These are phyloP conservation scores for Leptopilina myrica DNA, from an alignment of 2,888 invertebrate species.

Conservation along the genomic window DNA sequence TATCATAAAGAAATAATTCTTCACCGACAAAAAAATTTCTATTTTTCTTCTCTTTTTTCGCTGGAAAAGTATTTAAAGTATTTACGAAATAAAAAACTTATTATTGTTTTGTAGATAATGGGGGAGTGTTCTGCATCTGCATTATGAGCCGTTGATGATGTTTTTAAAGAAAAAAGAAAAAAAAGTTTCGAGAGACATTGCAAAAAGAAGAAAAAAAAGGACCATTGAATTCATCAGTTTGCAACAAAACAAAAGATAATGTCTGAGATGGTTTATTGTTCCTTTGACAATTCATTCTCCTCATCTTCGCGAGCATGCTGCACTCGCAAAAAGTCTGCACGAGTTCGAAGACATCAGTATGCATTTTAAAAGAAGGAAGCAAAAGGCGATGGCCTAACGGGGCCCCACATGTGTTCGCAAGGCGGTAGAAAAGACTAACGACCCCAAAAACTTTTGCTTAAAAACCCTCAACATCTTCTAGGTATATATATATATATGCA, in stretches of 20 bases:
- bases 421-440: constrained; percentile 51
- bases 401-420: constrained; percentile 58
- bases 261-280: constrained; percentile 37
- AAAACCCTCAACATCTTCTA: constrained; percentile 45
- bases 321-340: constrained; percentile 34
- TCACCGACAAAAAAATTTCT: too few species aligned
- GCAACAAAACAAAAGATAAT: constrained; percentile 21
- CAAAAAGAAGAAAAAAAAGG: neutral
- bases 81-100: too few species aligned
- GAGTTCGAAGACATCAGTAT: constrained; percentile 35
- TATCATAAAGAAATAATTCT: too few species aligned
- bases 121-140: neutral
- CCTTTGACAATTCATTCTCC: constrained; percentile 19
- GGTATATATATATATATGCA: neutral
- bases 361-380: constrained; percentile 13
- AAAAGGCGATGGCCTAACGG: constrained; percentile 56
- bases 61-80: too few species aligned
- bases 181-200: neutral
- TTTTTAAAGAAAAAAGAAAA: neutral
- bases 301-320: constrained; percentile 11
- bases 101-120: too few species aligned
- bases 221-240: constrained; percentile 13
- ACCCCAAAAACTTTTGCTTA: constrained; percentile 45
- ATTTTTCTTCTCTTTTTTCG: too few species aligned
- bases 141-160: neutral